Conservation (phyloP, 1,140 invertebrate species). For the Stenopsyche tienmushanensis region DNA sequence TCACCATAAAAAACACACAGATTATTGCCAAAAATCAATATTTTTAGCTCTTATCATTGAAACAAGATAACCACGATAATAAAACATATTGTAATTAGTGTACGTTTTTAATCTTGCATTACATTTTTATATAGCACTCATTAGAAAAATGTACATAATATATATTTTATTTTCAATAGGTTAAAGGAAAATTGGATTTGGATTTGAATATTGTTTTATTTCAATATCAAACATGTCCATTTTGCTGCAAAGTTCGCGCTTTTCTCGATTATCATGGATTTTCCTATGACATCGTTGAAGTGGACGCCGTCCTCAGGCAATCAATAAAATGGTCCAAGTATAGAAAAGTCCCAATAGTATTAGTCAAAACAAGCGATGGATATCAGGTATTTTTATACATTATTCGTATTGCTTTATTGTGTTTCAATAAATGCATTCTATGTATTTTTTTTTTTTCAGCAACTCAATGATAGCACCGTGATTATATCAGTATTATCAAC, state of each 20-base stretch:
- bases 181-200: slow-evolving; percentile 66
- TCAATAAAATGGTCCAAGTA: slow-evolving; percentile 94
- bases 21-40: too few relatives aligned
- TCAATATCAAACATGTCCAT: slow-evolving; percentile 98
- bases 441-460: too few relatives aligned
- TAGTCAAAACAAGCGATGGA: slow-evolving; percentile 71
- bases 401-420: not conserved
- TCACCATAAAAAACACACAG: too few relatives aligned
- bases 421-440: slow-evolving; percentile 18
- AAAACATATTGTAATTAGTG: too few relatives aligned
- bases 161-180: slow-evolving; percentile 52
- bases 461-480: slow-evolving; percentile 91
- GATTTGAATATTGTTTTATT: slow-evolving; percentile 85
- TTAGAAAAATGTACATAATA: too few relatives aligned
- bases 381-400: slow-evolving; percentile 59
- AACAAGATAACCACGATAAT: too few relatives aligned
- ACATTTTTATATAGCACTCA: too few relatives aligned
- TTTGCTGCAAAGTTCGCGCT: slow-evolving; percentile 96
- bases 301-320: slow-evolving; percentile 87
- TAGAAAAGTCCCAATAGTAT: slow-evolving; percentile 94
- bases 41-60: too few relatives aligned
- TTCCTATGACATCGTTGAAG: slow-evolving; percentile 95
- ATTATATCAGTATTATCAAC: slow-evolving; percentile 89
- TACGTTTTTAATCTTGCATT: too few relatives aligned
- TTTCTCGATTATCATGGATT: slow-evolving; percentile 93